Conservation (phyloP, 2,888 invertebrate genomes). For the Cyaniris semiargus region DNA sequence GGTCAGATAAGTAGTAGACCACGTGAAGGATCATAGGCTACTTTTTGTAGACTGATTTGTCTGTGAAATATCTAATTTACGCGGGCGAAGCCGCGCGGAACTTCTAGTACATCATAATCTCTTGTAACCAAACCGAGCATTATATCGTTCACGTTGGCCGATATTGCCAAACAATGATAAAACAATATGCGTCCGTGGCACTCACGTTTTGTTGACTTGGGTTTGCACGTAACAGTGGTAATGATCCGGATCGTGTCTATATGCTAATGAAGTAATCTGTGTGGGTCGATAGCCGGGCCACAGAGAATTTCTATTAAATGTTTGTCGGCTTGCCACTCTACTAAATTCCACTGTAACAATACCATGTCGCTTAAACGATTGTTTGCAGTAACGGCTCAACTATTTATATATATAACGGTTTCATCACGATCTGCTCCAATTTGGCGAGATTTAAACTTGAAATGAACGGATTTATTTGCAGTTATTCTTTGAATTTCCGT, state of each 20-base stretch:
- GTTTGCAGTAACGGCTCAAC: slow-evolving; percentile 23
- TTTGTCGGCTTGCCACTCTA: slow-evolving; percentile 47
- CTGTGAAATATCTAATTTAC: too few relatives aligned
- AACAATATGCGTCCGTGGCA: background rate
- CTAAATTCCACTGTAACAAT: slow-evolving; percentile 38
- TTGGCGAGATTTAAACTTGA: background rate
- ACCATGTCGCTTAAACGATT: slow-evolving; percentile 16
- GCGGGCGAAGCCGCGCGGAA: too few relatives aligned
- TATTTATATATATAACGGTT: slow-evolving; percentile 14
- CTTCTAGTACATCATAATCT: background rate
- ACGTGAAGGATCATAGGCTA: too few relatives aligned
- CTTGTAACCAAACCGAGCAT: background rate
- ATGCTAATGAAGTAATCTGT: slow-evolving; percentile 35
- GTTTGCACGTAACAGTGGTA: slow-evolving; percentile 20
- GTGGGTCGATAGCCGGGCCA: slow-evolving; percentile 41
- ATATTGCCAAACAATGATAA: slow-evolving; percentile 3
- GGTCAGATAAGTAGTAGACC: too few relatives aligned
- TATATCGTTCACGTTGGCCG: background rate
- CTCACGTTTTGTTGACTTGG: background rate
- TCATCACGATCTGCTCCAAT: slow-evolving; percentile 13
- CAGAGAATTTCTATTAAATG: slow-evolving; percentile 41
- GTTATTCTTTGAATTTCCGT: background rate
- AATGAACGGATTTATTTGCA: background rate
- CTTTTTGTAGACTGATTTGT: too few relatives aligned
- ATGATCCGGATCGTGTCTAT: slow-evolving; percentile 26